Percentiles rank a stretch among this genome's conserved stretches.
These are phyloP conservation scores for Hylaeus volcanicus DNA, from an alignment of 1,140 invertebrate species.

Conservation along the genomic window DNA sequence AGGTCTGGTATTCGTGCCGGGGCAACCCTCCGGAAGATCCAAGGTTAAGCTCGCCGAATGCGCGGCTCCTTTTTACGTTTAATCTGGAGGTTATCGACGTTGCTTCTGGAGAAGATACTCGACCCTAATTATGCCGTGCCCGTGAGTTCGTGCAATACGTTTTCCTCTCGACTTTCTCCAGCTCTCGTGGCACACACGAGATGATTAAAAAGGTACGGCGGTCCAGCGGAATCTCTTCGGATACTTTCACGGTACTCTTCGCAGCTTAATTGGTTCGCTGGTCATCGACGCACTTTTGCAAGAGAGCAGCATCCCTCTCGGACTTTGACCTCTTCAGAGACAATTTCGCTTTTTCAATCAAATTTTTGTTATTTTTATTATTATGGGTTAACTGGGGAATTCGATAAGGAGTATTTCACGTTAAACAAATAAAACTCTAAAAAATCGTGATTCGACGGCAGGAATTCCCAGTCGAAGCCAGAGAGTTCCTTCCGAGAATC, in stretches of 20 bases:
- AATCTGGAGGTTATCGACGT: slow-evolving; percentile 11
- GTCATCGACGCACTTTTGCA: no score
- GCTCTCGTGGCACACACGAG: background rate
- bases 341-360: no score
- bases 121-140: slow-evolving; percentile 15
- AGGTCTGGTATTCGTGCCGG: background rate
- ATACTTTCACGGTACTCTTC: background rate
- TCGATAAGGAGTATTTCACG: no score
- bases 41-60: background rate
- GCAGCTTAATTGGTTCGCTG: slow-evolving; percentile 9
- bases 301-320: no score
- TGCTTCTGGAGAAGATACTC: slow-evolving; percentile 8
- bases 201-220: slow-evolving; percentile 3
- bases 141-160: background rate
- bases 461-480: background rate
- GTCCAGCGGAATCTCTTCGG: background rate
- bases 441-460: no score
- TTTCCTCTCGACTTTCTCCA: background rate
- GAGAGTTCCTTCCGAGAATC: background rate
- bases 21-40: background rate
- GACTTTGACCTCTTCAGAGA: no score
- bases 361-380: no score
- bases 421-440: no score
- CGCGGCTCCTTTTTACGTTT: slow-evolving; percentile 12
- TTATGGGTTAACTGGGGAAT: no score